Conservation (phyloP, 2,888 invertebrate species). For the Clusia tigrina region DNA sequence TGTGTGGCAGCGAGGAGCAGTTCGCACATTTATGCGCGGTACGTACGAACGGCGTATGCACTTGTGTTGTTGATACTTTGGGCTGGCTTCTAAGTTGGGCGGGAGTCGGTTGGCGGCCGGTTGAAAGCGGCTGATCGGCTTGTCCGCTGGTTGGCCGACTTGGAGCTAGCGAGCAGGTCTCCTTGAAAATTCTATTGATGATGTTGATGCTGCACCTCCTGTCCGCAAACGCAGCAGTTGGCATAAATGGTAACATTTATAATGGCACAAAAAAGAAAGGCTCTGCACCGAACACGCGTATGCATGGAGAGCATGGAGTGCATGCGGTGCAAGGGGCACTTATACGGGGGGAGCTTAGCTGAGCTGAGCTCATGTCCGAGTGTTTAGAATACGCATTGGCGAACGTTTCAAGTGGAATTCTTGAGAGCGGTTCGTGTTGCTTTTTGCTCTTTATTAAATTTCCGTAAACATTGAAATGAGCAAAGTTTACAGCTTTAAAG, state of each 20-base stretch:
- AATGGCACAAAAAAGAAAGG: neutral
- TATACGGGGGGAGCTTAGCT: too few relatives aligned
- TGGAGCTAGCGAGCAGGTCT: neutral
- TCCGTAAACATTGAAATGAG: too few relatives aligned
- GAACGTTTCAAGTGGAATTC: slow-evolving; percentile 1
- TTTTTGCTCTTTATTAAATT: neutral
- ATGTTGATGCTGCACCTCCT: slow-evolving; percentile 12
- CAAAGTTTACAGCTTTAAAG: too few relatives aligned
- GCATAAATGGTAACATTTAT: slow-evolving; percentile 22
- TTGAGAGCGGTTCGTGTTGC: neutral
- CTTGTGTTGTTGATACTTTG: neutral
- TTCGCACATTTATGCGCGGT: slow-evolving; percentile 27
- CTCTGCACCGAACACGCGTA: slow-evolving; percentile 45
- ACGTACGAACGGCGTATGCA: neutral
- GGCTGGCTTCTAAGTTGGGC: neutral
- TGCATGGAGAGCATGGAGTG: too few relatives aligned
- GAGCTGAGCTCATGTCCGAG: too few relatives aligned
- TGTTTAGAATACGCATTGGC: too few relatives aligned
- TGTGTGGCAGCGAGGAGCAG: slow-evolving; percentile 23
- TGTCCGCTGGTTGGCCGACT: too few relatives aligned
- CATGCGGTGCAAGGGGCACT: too few relatives aligned
- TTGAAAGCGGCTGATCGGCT: neutral
- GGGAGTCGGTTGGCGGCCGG: neutral
- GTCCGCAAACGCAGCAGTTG: slow-evolving; percentile 13
- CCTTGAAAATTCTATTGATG: neutral